Conservation (phyloP, 2,113 vertebrate genomes). For the Monarcha castaneiventris region DNA sequence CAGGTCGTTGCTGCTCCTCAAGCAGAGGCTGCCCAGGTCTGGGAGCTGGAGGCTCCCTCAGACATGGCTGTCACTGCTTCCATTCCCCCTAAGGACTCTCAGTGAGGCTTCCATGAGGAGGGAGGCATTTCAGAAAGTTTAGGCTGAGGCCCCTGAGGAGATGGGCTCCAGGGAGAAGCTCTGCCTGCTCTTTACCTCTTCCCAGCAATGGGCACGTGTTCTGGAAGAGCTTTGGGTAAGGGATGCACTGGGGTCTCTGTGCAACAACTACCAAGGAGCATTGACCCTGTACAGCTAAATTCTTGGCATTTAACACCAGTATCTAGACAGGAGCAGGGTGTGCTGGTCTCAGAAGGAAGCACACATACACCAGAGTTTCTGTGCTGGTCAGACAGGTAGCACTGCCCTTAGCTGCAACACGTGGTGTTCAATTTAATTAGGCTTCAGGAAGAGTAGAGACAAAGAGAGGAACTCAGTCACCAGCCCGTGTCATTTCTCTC, state of each 20-base stretch:
- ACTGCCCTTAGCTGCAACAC: not conserved
- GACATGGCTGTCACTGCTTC: rapidly evolving
- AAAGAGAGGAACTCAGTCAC: not conserved
- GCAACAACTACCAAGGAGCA: rapidly evolving
- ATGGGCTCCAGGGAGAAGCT: not conserved
- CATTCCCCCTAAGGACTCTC: not conserved
- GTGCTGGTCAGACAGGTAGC: not conserved
- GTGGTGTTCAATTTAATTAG: not conserved
- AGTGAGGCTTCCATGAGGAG: rapidly evolving
- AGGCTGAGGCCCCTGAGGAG: not conserved
- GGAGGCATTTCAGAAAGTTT: not conserved
- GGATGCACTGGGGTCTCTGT: not conserved
- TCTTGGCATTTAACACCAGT: rapidly evolving
- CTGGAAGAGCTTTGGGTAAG: not conserved
- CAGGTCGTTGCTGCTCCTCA: not conserved
- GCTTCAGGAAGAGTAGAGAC: not conserved
- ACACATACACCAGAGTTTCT: not conserved
- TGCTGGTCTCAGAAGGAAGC: not conserved
- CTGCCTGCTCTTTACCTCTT: not conserved
- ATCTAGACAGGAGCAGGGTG: rapidly evolving
- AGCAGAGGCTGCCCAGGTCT: not conserved
- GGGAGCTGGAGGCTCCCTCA: not conserved
- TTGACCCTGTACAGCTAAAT: not conserved
- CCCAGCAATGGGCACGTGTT: rapidly evolving
- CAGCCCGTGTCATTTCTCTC: not conserved